Evolutionary conservation across 2,113 vertebrate species (phyloP).

Genomic region (Corynorhinus townsendii): DNA sequence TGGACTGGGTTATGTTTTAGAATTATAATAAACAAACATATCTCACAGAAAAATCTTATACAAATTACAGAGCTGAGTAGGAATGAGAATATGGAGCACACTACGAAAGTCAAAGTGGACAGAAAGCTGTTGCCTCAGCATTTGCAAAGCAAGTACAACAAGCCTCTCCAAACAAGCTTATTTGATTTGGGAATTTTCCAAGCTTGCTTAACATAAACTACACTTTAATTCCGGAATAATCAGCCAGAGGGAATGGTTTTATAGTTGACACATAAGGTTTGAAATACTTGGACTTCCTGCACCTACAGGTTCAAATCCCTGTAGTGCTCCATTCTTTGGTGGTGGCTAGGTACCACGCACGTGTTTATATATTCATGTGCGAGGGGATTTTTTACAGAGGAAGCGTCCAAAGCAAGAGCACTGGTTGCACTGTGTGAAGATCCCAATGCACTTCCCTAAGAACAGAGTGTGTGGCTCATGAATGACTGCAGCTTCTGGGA

Average conservation of each 20-base stretch:
- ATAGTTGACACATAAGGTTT: constrained; percentile 38
- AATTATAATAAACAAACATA: neutral
- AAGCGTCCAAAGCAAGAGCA: constrained; percentile 42
- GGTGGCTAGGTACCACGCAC: neutral
- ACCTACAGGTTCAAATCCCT: constrained; percentile 58
- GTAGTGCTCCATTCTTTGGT: constrained; percentile 36
- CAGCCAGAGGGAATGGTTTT: constrained; percentile 59
- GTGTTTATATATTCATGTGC: constrained; percentile 7
- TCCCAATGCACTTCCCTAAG: constrained; percentile 63
- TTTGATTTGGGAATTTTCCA: constrained; percentile 71
- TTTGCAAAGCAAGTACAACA: neutral
- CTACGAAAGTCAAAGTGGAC: neutral
- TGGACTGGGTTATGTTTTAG: neutral
- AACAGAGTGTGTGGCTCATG: constrained; percentile 65
- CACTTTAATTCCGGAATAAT: constrained; percentile 66
- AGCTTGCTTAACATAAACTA: constrained; percentile 53
- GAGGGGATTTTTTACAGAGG: constrained; percentile 60
- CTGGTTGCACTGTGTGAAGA: constrained; percentile 55
- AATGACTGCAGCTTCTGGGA: constrained; percentile 74
- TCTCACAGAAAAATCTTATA: constrained; percentile 7
- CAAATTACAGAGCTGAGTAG: neutral
- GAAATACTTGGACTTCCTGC: constrained; percentile 57
- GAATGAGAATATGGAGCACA: neutral
- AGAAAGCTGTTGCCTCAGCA: constrained; percentile 14
- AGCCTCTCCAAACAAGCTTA: constrained; percentile 57